Percentiles rank a stretch among this genome's conserved stretches.
Evolutionary conservation across 2,797 vertebrate species (phyloP).

Genomic region (Miichthys miiuy): DNA sequence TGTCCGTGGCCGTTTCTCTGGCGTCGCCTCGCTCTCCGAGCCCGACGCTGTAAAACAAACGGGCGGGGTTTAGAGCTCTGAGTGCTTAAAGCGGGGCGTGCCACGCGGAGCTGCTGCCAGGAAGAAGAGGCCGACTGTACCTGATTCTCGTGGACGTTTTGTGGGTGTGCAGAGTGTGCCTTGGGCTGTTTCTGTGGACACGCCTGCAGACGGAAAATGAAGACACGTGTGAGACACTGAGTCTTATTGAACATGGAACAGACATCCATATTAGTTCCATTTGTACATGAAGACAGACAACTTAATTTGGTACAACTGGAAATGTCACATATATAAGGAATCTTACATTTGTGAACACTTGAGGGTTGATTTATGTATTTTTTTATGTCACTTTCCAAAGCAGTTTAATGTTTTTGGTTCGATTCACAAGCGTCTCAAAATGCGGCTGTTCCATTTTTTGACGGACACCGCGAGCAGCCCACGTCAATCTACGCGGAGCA

Average conservation of each 20-base stretch:
- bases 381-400: neutral
- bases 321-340: neutral
- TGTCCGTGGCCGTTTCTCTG: slow-evolving; percentile 93
- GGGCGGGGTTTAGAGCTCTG: neutral
- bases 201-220: slow-evolving; percentile 78
- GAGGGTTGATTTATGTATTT: neutral
- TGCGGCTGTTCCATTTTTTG: no score
- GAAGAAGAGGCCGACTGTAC: slow-evolving; percentile 68
- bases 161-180: slow-evolving; percentile 91
- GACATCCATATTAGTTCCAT: neutral
- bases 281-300: neutral
- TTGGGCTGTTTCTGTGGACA: slow-evolving; percentile 91
- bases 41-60: slow-evolving; percentile 86
- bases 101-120: rapidly evolving
- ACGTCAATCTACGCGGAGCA: no score
- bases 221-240: slow-evolving; percentile 8
- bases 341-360: neutral
- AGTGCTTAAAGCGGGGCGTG: neutral
- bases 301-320: neutral
- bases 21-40: slow-evolving; percentile 92
- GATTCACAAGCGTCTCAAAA: no score
- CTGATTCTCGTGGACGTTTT: slow-evolving; percentile 94
- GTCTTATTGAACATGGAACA: neutral
- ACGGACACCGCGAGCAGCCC: no score
- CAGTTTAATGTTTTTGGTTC: no score